These are phyloP conservation scores for Pteropus rufus DNA, from an alignment of 2,797 vertebrate genomes.

Conservation along the genomic window DNA sequence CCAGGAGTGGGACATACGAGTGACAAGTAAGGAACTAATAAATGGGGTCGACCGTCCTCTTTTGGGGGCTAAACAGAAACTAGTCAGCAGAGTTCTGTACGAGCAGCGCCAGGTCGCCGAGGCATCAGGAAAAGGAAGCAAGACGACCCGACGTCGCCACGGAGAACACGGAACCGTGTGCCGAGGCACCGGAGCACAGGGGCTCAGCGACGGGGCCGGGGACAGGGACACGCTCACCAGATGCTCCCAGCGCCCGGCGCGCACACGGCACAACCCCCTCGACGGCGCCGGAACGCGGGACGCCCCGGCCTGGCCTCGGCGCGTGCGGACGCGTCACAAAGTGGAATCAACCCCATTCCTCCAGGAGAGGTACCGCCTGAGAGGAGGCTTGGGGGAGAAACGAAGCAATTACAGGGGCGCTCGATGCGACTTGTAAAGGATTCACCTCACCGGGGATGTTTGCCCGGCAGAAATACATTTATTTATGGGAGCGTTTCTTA, in stretches of 20 bases:
- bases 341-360: fast-evolving
- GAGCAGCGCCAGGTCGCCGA: constrained; percentile 50
- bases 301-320: too few relatives aligned
- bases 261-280: too few relatives aligned
- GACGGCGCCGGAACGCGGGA: too few relatives aligned
- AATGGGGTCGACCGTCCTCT: not conserved
- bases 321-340: too few relatives aligned
- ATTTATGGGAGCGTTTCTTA: not conserved
- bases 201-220: constrained; percentile 30
- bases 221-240: not conserved
- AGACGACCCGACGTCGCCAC: constrained; percentile 42
- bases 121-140: constrained; percentile 33
- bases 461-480: constrained; percentile 1
- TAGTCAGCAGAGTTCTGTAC: constrained; percentile 57
- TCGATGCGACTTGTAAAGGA: not conserved
- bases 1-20: too few relatives aligned
- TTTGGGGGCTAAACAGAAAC: not conserved
- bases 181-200: not conserved
- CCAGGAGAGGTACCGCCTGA: fast-evolving
- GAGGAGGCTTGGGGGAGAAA: not conserved
- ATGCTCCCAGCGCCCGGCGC: too few relatives aligned
- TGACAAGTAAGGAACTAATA: not conserved
- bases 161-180: not conserved
- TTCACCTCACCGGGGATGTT: not conserved
- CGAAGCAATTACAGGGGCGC: not conserved